Evolutionary conservation across 2,113 vertebrate species (phyloP), one percentile per base, ranked within the genome.

Genomic region (Tupaia tana): DNA sequence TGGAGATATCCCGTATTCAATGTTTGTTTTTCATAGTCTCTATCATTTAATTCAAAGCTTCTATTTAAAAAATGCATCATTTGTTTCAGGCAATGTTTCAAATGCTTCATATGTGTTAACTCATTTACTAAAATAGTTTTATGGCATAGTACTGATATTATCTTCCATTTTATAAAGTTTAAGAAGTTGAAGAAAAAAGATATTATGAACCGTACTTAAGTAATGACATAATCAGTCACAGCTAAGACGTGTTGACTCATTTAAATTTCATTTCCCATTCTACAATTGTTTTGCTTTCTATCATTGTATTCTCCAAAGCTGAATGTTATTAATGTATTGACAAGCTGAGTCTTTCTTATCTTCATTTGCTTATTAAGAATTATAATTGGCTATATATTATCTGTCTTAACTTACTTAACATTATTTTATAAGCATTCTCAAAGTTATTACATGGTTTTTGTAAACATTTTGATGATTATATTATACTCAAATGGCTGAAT

Each of bases 381-480:
- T 88, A 77, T 69, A 86, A 31, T 43, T 73, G 20, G 67, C 67
- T 58, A 43, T 66, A 27, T 73, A 63, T 77, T 71, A 81, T 74
- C 10, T 31, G 94, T 94, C 67, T 90, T 67, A 89, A 83, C 1
- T 82, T 74, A 85, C 9, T 85, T 80, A 86, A 63, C 24, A 89
- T 64, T 90, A 71, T 61, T 82, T 94, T 34, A 34, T 31, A 90
- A 78, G 27, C 18, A 58, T 86, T 90, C 82, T 93, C 61, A 73
- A 64, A 84, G 67, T 71, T 86, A 64, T 64, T 92, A 52, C 14
- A 52, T 34, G 25, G 66, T 14, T 18, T 61, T 91, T 80, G 22
- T 52, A 79, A 96, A 79, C 31, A 87, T 90, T 90, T 90, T 43
- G 67, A 3, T 75, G 31, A 92, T 79, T 70, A 52, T 56, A 86